Conservation (phyloP, 2,113 vertebrate genomes). For the Austrofundulus limnaeus region DNA sequence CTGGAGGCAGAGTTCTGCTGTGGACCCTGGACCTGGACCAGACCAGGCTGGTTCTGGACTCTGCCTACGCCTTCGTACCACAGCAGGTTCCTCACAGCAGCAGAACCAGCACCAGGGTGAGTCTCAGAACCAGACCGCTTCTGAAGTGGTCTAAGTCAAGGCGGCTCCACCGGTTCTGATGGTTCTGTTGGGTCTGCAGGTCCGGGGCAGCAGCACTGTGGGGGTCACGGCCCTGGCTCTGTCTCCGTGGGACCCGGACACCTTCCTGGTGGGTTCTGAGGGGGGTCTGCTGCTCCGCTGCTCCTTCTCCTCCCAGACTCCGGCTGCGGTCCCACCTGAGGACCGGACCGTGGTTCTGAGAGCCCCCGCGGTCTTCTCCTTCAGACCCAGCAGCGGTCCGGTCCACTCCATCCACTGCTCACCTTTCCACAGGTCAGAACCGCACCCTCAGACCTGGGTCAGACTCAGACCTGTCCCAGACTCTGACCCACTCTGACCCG, state of each 20-base stretch:
- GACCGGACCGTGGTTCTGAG: slow-evolving; percentile 73
- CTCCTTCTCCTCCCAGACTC: slow-evolving; percentile 70
- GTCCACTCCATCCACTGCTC: slow-evolving; percentile 91
- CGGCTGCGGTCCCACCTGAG: slow-evolving; percentile 17
- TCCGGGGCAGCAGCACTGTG: slow-evolving; percentile 75
- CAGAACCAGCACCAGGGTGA: slow-evolving; percentile 81
- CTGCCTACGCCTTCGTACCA: slow-evolving; percentile 80
- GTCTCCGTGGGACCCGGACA: slow-evolving; percentile 83
- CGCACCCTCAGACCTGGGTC: no score
- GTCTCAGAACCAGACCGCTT: neutral
- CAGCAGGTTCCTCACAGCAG: slow-evolving; percentile 85
- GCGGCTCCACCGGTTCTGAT: neutral
- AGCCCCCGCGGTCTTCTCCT: slow-evolving; percentile 85
- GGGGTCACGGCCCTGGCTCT: slow-evolving; percentile 87
- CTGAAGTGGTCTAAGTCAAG: neutral
- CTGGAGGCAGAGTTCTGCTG: slow-evolving; percentile 85
- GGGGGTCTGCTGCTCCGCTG: slow-evolving; percentile 87
- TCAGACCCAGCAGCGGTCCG: slow-evolving; percentile 80
- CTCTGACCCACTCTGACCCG: neutral
- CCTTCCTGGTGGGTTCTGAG: slow-evolving; percentile 90
- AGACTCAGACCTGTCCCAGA: neutral
- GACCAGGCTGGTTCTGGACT: slow-evolving; percentile 68
- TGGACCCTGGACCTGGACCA: slow-evolving; percentile 77
- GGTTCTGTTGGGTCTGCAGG: slow-evolving; percentile 26
- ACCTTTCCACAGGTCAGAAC: slow-evolving; percentile 89